Conservation (phyloP, 1,140 invertebrate species). For the Acromyrmex heyeri region DNA sequence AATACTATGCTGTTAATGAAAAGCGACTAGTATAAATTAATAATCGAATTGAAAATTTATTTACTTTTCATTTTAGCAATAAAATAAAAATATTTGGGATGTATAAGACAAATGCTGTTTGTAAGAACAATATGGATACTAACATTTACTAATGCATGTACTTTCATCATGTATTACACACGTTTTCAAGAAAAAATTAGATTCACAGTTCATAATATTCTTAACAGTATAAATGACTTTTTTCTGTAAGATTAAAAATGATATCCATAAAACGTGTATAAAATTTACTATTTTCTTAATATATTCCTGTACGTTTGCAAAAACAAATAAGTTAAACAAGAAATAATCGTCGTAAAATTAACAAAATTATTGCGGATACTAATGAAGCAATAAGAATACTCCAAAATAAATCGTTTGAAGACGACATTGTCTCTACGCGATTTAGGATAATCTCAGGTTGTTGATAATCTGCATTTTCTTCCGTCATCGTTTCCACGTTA, state of each 20-base stretch:
- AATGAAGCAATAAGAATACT: slow-evolving; percentile 82
- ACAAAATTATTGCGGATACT: slow-evolving; percentile 82
- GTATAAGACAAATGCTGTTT: slow-evolving; percentile 29
- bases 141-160: slow-evolving; percentile 55
- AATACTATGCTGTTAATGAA: not conserved
- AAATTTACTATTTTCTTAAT: slow-evolving; percentile 75
- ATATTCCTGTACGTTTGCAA: slow-evolving; percentile 60
- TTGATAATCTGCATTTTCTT: slow-evolving; percentile 75
- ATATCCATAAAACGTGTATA: slow-evolving; percentile 75
- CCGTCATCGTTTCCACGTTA: slow-evolving; percentile 69
- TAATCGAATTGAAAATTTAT: not conserved
- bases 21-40: slow-evolving; percentile 43
- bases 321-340: slow-evolving; percentile 77
- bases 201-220: slow-evolving; percentile 40
- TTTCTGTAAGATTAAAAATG: slow-evolving; percentile 70
- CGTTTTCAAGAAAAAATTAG: slow-evolving; percentile 49
- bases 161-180: slow-evolving; percentile 57
- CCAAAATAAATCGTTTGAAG: slow-evolving; percentile 84
- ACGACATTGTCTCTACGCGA: slow-evolving; percentile 80
- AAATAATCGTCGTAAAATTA: slow-evolving; percentile 83
- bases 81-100: slow-evolving; percentile 19
- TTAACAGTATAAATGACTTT: slow-evolving; percentile 57
- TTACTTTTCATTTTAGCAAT: not conserved
- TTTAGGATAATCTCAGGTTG: slow-evolving; percentile 76
- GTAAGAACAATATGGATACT: slow-evolving; percentile 54